A percentile compares a stretch with the other conserved stretches of the same genome.
These are phyloP conservation scores for Steinernema khuongi DNA, from an alignment of 1,140 invertebrate genomes.

Conservation along the genomic window DNA sequence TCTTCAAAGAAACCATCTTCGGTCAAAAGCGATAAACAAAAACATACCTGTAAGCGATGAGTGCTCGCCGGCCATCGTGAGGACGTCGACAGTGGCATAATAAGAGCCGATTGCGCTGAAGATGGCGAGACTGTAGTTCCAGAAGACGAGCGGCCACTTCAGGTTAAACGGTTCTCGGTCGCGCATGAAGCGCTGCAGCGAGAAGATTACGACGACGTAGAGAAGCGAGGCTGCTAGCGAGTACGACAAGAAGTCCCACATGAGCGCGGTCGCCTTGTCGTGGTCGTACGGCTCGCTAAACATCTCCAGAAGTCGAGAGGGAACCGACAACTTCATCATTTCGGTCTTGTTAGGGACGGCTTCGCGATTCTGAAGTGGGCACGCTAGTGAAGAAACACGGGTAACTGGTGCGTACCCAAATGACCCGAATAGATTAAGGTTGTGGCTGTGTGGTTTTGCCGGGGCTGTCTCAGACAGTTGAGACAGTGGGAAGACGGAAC, in stretches of 20 bases:
- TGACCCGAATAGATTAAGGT: too few relatives aligned
- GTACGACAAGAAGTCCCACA: background rate
- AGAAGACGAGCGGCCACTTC: slow-evolving; percentile 73
- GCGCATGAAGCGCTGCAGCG: slow-evolving; percentile 81
- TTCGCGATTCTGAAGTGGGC: too few relatives aligned
- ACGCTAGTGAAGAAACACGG: too few relatives aligned
- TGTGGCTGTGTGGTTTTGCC: too few relatives aligned
- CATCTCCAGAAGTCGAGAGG: too few relatives aligned
- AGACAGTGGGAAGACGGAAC: too few relatives aligned
- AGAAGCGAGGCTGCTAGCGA: background rate
- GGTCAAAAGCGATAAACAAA: too few relatives aligned
- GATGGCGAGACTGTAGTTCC: slow-evolving; percentile 80
- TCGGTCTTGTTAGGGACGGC: too few relatives aligned
- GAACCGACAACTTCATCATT: too few relatives aligned
- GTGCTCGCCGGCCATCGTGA: background rate
- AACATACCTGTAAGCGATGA: background rate
- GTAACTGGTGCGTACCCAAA: too few relatives aligned
- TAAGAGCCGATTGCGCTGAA: slow-evolving; percentile 71
- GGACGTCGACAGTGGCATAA: background rate
- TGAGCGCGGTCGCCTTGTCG: background rate
- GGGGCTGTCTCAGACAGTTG: too few relatives aligned
- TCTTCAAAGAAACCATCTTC: too few relatives aligned
- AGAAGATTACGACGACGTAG: slow-evolving; percentile 87
- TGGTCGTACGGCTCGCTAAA: background rate
- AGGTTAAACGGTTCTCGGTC: slow-evolving; percentile 77